Percentiles rank a stretch among this genome's conserved stretches.
phyloP scores from a whole-genome alignment of 1,140 invertebrate species.

The Heliconius hewitsoni region DNA sequence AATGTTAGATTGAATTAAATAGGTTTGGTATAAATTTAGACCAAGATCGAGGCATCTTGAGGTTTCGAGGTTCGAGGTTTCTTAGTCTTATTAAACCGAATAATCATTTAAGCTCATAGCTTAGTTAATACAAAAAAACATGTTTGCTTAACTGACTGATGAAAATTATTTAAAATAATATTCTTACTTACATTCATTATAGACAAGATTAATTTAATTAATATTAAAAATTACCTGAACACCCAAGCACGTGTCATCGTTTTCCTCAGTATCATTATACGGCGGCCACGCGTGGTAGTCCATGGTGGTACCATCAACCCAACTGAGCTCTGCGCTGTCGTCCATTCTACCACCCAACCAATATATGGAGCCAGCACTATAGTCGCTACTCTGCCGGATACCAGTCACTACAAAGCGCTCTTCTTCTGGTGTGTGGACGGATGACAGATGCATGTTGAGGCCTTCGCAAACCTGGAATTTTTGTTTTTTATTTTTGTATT shows the following conservation, averaged over 20 bases:
- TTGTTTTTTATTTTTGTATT: neutral
- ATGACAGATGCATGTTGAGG: slow-evolving; percentile 83
- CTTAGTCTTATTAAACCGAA: no score
- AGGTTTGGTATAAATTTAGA: no score
- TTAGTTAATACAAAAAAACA: no score
- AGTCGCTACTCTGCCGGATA: slow-evolving; percentile 85
- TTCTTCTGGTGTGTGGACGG: slow-evolving; percentile 84
- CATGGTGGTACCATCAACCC: slow-evolving; percentile 83
- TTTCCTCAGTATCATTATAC: slow-evolving; percentile 72
- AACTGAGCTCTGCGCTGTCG: slow-evolving; percentile 68
- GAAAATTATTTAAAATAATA: no score
- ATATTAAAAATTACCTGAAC: slow-evolving; percentile 61
- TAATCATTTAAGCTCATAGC: no score
- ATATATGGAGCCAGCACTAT: slow-evolving; percentile 85
- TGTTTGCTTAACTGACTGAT: no score
- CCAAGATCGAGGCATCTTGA: no score
- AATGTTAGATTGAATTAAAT: no score
- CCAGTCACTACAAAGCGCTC: slow-evolving; percentile 84
- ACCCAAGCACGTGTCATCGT: slow-evolving; percentile 78
- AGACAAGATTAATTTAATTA: no score
- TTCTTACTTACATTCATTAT: no score
- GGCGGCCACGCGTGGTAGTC: slow-evolving; percentile 83
- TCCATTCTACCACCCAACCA: slow-evolving; percentile 83
- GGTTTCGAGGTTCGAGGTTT: no score
- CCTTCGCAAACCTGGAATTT: slow-evolving; percentile 83